These are phyloP conservation scores for Raja brachyura DNA, from an alignment of 2,113 vertebrate species.

Conservation along the genomic window DNA sequence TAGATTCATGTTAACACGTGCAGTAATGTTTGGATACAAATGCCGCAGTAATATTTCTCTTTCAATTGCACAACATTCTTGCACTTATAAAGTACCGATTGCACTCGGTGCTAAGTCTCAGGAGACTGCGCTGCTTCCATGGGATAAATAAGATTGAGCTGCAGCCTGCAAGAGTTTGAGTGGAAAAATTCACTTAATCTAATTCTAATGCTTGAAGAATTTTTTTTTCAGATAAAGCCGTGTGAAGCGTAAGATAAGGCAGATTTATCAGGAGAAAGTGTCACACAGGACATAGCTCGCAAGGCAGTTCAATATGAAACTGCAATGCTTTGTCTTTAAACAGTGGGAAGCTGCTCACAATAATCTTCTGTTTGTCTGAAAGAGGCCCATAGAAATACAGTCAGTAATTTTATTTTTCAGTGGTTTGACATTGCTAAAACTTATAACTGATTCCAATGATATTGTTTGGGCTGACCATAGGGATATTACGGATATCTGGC, in stretches of 20 bases:
- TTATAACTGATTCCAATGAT: conserved; percentile 25
- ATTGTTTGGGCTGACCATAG: not conserved
- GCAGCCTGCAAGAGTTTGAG: not conserved
- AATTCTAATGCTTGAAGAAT: conserved; percentile 27
- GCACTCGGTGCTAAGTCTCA: not conserved
- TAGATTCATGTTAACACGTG: conserved; percentile 26
- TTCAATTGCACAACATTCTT: not conserved
- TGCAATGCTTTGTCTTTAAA: not conserved
- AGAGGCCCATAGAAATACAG: not conserved
- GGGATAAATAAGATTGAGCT: conserved; percentile 1
- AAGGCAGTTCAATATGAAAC: not conserved
- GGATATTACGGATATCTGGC: not conserved
- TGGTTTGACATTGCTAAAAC: conserved; percentile 25
- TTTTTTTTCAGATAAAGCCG: conserved; percentile 24
- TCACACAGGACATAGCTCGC: not conserved
- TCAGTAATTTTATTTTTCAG: conserved; percentile 25
- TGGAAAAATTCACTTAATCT: conserved; percentile 32
- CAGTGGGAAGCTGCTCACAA: not conserved
- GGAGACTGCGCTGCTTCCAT: not conserved
- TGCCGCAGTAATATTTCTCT: conserved; percentile 15
- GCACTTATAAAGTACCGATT: not conserved
- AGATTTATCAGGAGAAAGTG: conserved; percentile 21
- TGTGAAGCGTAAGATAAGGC: conserved; percentile 30
- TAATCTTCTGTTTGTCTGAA: not conserved
- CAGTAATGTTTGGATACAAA: conserved; percentile 23